Base-by-base conservation (phyloP, 1,140 invertebrate species). In the Drosophila grimshawi region DNA sequence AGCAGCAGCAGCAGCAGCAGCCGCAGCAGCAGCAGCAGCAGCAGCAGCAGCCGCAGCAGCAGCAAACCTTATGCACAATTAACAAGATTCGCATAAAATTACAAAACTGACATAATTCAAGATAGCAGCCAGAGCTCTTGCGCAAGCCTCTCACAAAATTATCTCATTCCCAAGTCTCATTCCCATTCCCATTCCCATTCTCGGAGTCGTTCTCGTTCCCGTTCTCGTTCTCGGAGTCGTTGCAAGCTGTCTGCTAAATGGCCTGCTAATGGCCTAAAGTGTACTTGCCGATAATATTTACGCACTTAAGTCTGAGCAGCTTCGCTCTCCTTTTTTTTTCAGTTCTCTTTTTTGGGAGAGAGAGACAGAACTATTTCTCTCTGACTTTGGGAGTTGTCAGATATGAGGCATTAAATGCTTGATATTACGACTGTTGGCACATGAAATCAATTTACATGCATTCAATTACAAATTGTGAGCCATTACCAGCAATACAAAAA, bases 221-320 rank as follows among this genome's bases (percentile, higher is more conserved):
- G 59, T 8, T 49, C 46, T 59, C 35, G 48, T 29, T 10, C 11
- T 35, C 60, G 49, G 10, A n/a, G 32, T 51, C 37, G 59, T 33
- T 52, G 37, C 57, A 60, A 45, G 2, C 33, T 57, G 74, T 69
- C 83, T 52, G 37, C 59, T 80, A 88, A 90, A 90, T 91, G 89
- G 86, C 65, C 86, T 90, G 86, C 88, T 90, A 90, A 90, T 90
- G 88, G 86, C 76, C 82, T 76, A 86, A 90, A 86, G 86, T 90
- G 88, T 90, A 91, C 79, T 91, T 90, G 82, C 63, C 57, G 88
- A 90, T 91, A 90, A 90, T 86, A 90, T 90, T 90, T 81, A 86
- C 39, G 72, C 78, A 86, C 79, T 82, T 76, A 79, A 64, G 10
- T 10, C 35, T 27, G 11, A 41, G n/a, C 49, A 41, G 52, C 41